A percentile compares a stretch with the other conserved stretches of the same genome.
Conservation (phyloP, 2,113 vertebrate species). For the Corythaixoides concolor region DNA sequence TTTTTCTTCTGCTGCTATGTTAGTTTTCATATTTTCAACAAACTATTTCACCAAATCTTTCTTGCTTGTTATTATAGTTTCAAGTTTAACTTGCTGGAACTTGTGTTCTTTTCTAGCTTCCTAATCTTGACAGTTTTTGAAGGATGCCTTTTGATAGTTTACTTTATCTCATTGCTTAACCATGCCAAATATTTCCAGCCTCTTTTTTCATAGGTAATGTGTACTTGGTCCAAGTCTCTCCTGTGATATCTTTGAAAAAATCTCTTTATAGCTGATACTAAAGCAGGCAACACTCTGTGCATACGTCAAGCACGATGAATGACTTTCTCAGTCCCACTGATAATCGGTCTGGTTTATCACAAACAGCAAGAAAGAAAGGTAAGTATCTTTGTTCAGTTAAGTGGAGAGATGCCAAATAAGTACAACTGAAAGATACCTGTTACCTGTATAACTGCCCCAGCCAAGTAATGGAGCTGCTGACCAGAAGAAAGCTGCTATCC, state of each 20-base stretch:
- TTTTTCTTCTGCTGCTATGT: neutral
- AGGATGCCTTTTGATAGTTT: constrained; percentile 1
- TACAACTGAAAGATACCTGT: neutral
- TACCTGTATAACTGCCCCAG: constrained; percentile 92
- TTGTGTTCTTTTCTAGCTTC: constrained; percentile 1
- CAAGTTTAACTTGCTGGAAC: constrained; percentile 8
- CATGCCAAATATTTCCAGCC: constrained; percentile 24
- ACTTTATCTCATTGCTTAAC: constrained; percentile 18
- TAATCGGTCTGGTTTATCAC: neutral
- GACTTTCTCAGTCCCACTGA: neutral
- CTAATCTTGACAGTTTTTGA: constrained; percentile 21
- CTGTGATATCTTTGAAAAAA: neutral
- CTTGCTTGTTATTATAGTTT: neutral
- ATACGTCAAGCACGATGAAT: accelerated
- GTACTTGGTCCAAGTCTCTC: neutral
- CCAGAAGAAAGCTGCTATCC: constrained; percentile 86
- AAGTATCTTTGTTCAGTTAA: neutral
- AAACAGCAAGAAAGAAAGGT: neutral
- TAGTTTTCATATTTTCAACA: neutral
- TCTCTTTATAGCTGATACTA: neutral
- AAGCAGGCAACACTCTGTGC: accelerated
- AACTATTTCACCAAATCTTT: neutral
- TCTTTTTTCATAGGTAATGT: neutral
- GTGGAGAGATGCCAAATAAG: neutral
- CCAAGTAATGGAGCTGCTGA: constrained; percentile 84